Evolutionary conservation across 2,888 invertebrate genomes (phyloP), one percentile per base, ranked within the genome.

Genomic region (Oegoconia quadripuncta): DNA sequence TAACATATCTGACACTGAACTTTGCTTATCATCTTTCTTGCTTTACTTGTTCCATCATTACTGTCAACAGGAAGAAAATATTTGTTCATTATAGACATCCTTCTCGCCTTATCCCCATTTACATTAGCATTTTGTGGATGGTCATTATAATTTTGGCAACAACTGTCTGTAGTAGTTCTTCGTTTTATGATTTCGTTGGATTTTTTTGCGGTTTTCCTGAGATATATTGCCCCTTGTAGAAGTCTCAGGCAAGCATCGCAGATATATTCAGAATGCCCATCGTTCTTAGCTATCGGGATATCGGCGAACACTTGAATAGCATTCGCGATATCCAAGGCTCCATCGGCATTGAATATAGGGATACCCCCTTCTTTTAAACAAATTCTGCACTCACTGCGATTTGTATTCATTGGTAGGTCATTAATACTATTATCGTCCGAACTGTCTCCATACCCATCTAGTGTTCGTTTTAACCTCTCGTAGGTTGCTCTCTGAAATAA

Each of bases 1-100:
- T 48, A 53, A 33, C 68, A 69, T 15, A 58, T 17, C 37, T 52
- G 39, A 46, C 68, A 69, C 39, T 59, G 41, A 2, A 56, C 41
- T 54, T 64, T 69, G 3, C 3, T 11, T 8, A 34, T 25, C 17
- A 30, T 48, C 34, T 44, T 56, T 1, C 41, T 12, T 11, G 13
- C 17, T 34, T 48, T 56, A 12, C 7, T 12, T 2, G 26, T 12
- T 9, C 13, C 22, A 32, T 32, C 25, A 15, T 23, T 15, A 15
- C 12, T 20, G 2, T 23, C 3, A 4, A 20, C 8, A 15, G 33
- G 25, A 5, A 28, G 9, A 14, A 15, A 28, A 28, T 28, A 15
- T 7, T 33, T 14, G 13, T 32, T 11, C 6, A 12, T 8, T 17
- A 13, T 27, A 27, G 11, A 15, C 16, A n/a, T 7, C 13, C 1